A percentile compares a stretch with the other conserved stretches of the same genome.
These are phyloP conservation scores for Brienomyrus brachyistius DNA, from an alignment of 2,113 vertebrate genomes.

Conservation along the genomic window DNA sequence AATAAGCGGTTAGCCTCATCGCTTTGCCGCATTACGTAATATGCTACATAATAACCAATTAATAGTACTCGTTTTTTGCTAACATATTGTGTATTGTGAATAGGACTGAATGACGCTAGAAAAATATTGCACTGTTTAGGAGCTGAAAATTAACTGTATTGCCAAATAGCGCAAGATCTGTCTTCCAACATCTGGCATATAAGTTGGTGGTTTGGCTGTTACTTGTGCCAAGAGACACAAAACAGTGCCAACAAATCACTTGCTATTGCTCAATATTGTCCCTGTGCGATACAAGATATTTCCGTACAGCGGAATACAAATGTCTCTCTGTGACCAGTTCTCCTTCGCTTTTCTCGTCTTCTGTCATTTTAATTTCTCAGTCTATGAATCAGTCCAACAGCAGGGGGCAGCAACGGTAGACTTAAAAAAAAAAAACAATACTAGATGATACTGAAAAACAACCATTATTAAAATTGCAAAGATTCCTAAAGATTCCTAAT, in stretches of 20 bases:
- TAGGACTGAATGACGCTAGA: not conserved
- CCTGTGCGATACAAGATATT: not conserved
- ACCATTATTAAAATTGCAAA: not conserved
- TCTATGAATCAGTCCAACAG: not conserved
- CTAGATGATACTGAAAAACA: not conserved
- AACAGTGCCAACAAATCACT: not conserved
- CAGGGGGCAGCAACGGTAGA: not conserved
- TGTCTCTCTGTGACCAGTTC: not conserved
- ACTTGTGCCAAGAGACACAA: not conserved
- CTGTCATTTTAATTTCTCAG: not conserved
- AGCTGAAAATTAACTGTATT: not conserved
- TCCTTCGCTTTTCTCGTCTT: not conserved
- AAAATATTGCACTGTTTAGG: not conserved
- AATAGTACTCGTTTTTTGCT: not conserved
- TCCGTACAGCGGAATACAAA: not conserved
- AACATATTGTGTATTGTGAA: not conserved
- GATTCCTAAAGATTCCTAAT: not conserved
- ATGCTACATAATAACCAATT: no score
- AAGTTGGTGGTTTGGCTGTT: not conserved
- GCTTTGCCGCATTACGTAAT: no score
- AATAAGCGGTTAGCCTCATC: not conserved
- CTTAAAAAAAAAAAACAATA: no score
- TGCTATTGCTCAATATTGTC: not conserved
- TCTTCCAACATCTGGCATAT: not conserved
- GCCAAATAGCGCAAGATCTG: not conserved